Evolutionary conservation across 2,113 vertebrate species (phyloP), one percentile per base, ranked within the genome.

Genomic region (Excalfactoria chinensis): DNA sequence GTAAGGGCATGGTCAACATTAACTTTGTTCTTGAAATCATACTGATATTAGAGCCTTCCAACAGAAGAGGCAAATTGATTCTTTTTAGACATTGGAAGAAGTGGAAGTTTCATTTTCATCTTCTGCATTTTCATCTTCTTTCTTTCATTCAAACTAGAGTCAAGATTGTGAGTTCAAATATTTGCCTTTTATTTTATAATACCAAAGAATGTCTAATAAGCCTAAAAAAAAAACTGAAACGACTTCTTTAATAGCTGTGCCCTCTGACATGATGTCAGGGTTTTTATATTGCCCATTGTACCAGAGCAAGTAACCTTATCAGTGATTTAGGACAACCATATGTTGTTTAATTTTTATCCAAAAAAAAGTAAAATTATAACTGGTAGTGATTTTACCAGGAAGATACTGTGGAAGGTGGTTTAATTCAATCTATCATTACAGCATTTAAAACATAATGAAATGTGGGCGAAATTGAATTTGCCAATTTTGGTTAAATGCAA

Each of bases 381-480:
- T 88, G 56, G 67, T 93, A 84, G 63, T 62, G 40, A 46, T 35
- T 88, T n/a, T 34, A 88, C 62, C 69, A 93, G 76, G 44, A 92
- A 93, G 32, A 69, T 71, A 66, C 25, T 49, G 44, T 56, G 62
- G 48, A 73, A 93, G 51, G 68, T 89, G 56, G 10, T 4, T 3
- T 80, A 91, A 80, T 87, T 89, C 26, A 21, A 60, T 83, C 18
- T 70, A 35, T 82, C 68, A 70, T 68, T 85, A 44, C 13, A 89
- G 43, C 49, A 93, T 28, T 34, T 83, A 28, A 83, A 26, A 34
- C 82, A 5, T 74, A 89, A 87, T 44, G 64, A 93, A 85, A 89
- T 2, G 7, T 20, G 49, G 37, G 6, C 7, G 69, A 92, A 93
- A 95, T 85, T 87, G 68, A 95, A 87, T 92, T 91, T 87, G 71